Conservation (phyloP, 1,140 invertebrate species). For the Armadillidium nasatum region DNA sequence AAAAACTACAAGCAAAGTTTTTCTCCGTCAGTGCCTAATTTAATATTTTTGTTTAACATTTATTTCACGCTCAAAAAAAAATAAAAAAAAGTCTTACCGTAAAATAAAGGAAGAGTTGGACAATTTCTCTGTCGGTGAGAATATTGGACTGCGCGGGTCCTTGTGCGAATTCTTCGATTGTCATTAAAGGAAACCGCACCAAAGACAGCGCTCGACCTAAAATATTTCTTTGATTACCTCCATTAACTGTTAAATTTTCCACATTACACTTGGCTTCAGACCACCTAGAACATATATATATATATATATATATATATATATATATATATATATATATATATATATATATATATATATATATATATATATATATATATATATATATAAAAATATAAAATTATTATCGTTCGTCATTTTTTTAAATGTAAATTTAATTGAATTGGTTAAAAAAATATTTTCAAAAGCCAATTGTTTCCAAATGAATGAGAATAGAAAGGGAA, state of each 20-base stretch:
- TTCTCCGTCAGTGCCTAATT: too few species aligned
- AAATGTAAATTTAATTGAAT: too few species aligned
- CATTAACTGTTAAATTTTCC: slow-evolving; percentile 60
- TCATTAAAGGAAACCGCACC: slow-evolving; percentile 81
- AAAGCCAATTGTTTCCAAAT: too few species aligned
- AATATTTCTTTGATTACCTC: slow-evolving; percentile 66
- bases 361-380: too few species aligned
- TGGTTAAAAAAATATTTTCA: too few species aligned
- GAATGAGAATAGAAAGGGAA: too few species aligned
- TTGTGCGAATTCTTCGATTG: slow-evolving; percentile 77
- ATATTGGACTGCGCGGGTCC: slow-evolving; percentile 71
- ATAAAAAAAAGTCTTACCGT: slow-evolving; percentile 54
- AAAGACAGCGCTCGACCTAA: slow-evolving; percentile 64
- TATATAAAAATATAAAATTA: too few species aligned
- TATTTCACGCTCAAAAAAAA: background rate
- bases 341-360: too few species aligned
- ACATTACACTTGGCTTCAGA: slow-evolving; percentile 71
- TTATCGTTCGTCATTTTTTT: too few species aligned
- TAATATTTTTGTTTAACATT: background rate
- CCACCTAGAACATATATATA: slow-evolving; percentile 57
- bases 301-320: too few species aligned
- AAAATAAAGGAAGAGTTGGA: slow-evolving; percentile 76
- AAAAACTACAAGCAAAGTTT: too few species aligned
- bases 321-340: too few species aligned
- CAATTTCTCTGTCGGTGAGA: slow-evolving; percentile 67